Conservation (phyloP, 1,140 invertebrate species). For the Neotoxoptera formosana region DNA sequence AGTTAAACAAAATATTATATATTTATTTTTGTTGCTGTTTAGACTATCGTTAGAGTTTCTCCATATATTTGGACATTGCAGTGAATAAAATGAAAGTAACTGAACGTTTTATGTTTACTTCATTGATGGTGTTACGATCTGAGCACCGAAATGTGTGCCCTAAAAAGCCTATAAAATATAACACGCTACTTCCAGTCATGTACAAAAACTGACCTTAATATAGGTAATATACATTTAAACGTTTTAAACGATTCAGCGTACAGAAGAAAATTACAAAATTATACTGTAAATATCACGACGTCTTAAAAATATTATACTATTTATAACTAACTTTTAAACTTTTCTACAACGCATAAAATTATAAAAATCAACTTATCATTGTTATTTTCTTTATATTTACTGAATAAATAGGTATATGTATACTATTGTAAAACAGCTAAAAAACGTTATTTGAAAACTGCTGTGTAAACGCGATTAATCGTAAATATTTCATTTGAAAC, state of each 20-base stretch:
- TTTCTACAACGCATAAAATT: neutral
- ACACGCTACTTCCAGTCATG: neutral
- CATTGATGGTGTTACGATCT: neutral
- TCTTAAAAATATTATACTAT: too few relatives aligned
- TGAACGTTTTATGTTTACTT: neutral
- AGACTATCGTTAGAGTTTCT: slow-evolving; percentile 13
- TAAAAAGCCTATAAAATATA: neutral
- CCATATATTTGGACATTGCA: neutral
- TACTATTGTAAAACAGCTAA: too few relatives aligned
- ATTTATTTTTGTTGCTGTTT: neutral
- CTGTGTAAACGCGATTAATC: neutral
- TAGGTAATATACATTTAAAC: neutral
- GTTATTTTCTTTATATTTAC: neutral
- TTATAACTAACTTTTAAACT: neutral
- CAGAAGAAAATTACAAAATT: neutral
- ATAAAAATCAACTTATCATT: neutral
- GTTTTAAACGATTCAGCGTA: neutral
- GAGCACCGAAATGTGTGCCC: slow-evolving; percentile 7
- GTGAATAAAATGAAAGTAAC: slow-evolving; percentile 24
- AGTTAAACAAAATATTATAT: neutral
- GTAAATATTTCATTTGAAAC: neutral
- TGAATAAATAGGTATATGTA: neutral
- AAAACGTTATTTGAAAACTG: too few relatives aligned
- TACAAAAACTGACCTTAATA: slow-evolving; percentile 7
- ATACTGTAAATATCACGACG: neutral